Evolutionary conservation across 2,113 vertebrate species (phyloP).

Genomic region (Gallinago undulata): DNA sequence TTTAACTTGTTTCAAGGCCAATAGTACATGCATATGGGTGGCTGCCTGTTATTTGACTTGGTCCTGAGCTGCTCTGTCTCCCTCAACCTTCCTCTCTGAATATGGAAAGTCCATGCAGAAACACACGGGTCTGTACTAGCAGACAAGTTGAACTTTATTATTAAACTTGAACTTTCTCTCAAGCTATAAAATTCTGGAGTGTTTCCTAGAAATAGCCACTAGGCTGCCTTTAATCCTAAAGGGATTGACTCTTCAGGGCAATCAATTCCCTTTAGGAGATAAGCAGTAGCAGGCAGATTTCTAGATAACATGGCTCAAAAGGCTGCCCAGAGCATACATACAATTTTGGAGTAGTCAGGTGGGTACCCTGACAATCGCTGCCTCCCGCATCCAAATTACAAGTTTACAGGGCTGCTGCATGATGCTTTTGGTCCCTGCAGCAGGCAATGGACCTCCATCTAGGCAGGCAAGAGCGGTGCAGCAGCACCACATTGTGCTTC

Average conservation of each 20-base stretch:
- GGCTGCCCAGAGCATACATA: neutral
- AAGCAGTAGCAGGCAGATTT: neutral
- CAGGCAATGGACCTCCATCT: neutral
- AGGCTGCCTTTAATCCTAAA: neutral
- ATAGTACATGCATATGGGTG: neutral
- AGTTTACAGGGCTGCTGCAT: neutral
- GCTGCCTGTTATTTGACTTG: neutral
- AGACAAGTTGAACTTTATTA: neutral
- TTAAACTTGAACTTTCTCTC: neutral
- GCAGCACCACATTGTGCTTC: neutral
- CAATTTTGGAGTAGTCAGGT: accelerated
- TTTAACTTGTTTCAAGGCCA: neutral
- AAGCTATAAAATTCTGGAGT: neutral
- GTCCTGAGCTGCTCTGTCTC: neutral
- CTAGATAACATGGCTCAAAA: neutral
- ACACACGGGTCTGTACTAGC: neutral
- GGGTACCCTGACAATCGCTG: neutral
- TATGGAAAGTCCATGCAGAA: neutral
- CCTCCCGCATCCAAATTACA: neutral
- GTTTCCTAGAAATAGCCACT: neutral
- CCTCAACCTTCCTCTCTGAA: neutral
- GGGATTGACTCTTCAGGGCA: neutral
- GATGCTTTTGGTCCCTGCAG: neutral
- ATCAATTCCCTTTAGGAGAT: neutral
- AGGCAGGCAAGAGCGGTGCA: neutral